Conservation (phyloP, 2,888 invertebrate species). For the Cosmia trapezina region DNA sequence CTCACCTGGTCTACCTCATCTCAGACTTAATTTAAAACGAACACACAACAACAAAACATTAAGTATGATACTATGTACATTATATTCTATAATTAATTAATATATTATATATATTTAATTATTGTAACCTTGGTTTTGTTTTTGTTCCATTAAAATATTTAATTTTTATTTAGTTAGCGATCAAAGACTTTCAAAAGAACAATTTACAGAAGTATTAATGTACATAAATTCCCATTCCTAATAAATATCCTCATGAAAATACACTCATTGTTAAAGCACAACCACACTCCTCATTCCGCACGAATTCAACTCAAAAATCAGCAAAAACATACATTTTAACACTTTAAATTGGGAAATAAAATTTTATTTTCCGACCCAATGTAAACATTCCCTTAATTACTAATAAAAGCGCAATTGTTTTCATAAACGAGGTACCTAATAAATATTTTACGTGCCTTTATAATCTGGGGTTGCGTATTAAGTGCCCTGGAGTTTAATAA, state of each 20-base stretch:
- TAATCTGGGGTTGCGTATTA: constrained; percentile 16
- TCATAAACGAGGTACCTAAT: constrained; percentile 35
- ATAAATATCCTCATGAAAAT: neutral
- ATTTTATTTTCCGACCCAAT: constrained; percentile 19
- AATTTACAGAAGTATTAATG: neutral
- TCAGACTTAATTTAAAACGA: too few species aligned
- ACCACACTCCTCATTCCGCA: neutral
- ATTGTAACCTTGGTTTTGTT: neutral
- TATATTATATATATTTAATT: too few species aligned
- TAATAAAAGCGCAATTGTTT: constrained; percentile 47
- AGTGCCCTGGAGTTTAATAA: constrained; percentile 25
- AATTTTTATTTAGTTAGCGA: too few species aligned
- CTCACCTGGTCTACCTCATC: too few species aligned
- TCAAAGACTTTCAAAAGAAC: neutral
- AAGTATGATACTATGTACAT: too few species aligned
- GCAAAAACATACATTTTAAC: neutral
- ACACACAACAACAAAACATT: too few species aligned
- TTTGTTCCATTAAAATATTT: neutral
- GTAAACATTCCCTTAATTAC: constrained; percentile 20
- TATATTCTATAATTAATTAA: too few species aligned
- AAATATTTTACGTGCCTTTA: constrained; percentile 30
- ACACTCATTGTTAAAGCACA: neutral
- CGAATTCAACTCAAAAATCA: neutral
- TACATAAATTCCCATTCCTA: neutral
- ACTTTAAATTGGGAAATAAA: constrained; percentile 28